Evolutionary conservation across 1,140 invertebrate species (phyloP), one percentile per base, ranked within the genome.

Genomic region (Neuroterus valhalla): DNA sequence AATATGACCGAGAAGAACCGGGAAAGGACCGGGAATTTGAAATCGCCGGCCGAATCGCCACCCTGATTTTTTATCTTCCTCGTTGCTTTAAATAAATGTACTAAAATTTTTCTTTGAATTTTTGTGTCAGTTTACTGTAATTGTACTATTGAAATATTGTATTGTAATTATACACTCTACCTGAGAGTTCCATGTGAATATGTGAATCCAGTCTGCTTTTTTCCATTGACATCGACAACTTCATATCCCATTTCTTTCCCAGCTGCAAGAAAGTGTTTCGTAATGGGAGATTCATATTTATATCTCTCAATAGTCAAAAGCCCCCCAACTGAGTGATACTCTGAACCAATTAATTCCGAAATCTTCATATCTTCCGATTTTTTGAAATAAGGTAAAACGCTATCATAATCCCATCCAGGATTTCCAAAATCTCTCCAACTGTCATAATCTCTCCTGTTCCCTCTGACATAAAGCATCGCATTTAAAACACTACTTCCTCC

Each of bases 391-490:
- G 95, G 95, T 31, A 97, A 89, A 62, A 98, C 92, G 26, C 94
- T 94, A 43, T 94, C 91, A 70, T 96, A 95, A 19, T 94, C 91
- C 92, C 96, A 97, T 15, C 92, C 95, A 2, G 84, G 69, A 87
- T 94, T 97, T 78, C 92, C 95, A 86, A 93, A 82, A 44, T 88
- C 87, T 21, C 93, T 93, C 96, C 96, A 98, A 15, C 92, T 85
- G 83, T 98, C 95, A 83, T 97, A 98, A 88, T 98, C 96, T 3
- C 87, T 89, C 45, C 91, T 92, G 88, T 98, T 96, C 0, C 97
- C 97, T 42, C 97, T 89, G 0, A 97, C 92, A 79, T 97, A 98
- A 45, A 97, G 91, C 96, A 98, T 97, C 3, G 95, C 96, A 84
- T 98, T 98, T 14, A 98, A 87, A 3, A 94, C 93, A 78, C 95